Evolutionary conservation across 2,113 vertebrate species (phyloP).

Genomic region (Python bivittatus): DNA sequence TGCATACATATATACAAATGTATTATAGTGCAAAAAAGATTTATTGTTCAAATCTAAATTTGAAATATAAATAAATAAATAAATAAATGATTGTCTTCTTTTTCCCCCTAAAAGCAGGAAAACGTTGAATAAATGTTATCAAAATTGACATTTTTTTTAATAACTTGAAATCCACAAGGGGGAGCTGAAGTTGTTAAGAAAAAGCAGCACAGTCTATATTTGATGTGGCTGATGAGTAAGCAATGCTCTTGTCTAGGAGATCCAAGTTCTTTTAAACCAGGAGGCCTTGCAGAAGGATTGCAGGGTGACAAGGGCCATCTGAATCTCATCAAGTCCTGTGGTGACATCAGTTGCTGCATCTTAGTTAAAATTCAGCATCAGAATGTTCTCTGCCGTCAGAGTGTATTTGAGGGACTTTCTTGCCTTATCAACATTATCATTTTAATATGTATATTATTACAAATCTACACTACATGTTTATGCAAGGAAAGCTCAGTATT

Average conservation of each 20-base stretch:
- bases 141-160: background rate
- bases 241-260: background rate
- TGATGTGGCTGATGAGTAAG: background rate
- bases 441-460: too few relatives aligned
- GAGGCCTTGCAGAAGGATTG: background rate
- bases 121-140: background rate
- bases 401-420: background rate
- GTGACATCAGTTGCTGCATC: background rate
- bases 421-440: background rate
- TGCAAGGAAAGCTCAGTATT: background rate
- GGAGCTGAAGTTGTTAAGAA: constrained; percentile 62
- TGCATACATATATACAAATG: too few relatives aligned
- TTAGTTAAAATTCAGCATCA: background rate
- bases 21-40: background rate
- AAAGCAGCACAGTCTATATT: background rate
- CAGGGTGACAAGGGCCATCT: too few relatives aligned
- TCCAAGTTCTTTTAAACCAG: background rate
- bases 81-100: too few relatives aligned
- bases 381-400: background rate
- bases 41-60: too few relatives aligned
- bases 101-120: background rate
- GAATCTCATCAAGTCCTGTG: background rate
- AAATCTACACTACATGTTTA: background rate
- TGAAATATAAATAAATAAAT: too few relatives aligned
- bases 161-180: constrained; percentile 49